Percentiles rank a stretch among this genome's conserved stretches.
These are phyloP conservation scores for Dendroctonus valens DNA, from an alignment of 1,140 invertebrate genomes.

Conservation along the genomic window DNA sequence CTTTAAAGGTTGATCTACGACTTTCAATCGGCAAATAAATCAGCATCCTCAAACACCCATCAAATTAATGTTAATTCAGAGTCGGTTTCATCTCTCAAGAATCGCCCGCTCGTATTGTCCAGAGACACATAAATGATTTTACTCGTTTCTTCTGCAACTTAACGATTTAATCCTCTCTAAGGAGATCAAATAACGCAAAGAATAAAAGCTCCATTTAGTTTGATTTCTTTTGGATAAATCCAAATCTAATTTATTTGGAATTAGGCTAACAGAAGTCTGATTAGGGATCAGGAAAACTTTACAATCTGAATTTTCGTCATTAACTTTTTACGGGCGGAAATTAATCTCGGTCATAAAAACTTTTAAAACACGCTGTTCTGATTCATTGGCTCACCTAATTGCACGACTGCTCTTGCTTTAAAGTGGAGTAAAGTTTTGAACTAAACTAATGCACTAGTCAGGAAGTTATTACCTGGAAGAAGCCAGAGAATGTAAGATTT, in stretches of 20 bases:
- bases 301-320: conserved; percentile 9
- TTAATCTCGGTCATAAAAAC: conserved; percentile 6
- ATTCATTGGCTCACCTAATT: conserved; percentile 2
- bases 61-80: no score
- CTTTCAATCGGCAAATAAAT: no score
- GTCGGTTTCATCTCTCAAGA: no score
- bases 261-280: conserved; percentile 12
- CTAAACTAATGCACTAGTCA: no score
- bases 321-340: conserved; percentile 6
- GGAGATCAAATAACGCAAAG: conserved; percentile 4
- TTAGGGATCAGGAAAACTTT: conserved; percentile 11
- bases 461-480: no score
- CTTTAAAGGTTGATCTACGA: no score
- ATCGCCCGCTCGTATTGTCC: background rate
- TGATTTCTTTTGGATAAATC: conserved; percentile 10
- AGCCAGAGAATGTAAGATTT: no score
- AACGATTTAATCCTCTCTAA: conserved; percentile 1
- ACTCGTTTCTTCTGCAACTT: background rate
- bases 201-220: conserved; percentile 9
- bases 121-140: background rate
- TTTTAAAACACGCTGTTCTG: background rate
- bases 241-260: conserved; percentile 11
- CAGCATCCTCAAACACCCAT: no score
- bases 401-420: background rate
- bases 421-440: background rate